These are phyloP conservation scores for Trichechus manatus DNA, from an alignment of 2,113 vertebrate genomes.

Conservation along the genomic window DNA sequence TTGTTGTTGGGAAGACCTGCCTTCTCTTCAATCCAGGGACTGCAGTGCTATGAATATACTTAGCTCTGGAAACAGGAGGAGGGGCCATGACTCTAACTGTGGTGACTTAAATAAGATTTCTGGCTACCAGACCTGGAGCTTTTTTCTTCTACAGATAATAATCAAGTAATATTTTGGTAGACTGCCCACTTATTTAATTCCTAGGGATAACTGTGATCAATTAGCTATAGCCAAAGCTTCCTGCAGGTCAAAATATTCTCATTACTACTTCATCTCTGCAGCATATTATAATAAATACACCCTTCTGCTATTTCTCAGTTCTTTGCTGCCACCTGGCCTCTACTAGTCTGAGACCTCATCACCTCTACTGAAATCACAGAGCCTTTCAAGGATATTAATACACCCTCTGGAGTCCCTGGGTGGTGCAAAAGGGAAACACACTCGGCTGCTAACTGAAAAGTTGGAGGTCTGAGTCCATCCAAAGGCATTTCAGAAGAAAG, in stretches of 20 bases:
- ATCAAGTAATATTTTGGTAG: neutral
- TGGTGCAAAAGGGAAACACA: too few relatives aligned
- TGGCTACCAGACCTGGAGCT: neutral
- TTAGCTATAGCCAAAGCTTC: neutral
- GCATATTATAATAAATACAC: neutral
- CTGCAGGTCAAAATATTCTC: neutral
- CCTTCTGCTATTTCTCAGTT: neutral
- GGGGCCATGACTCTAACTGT: neutral
- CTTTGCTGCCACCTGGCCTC: neutral
- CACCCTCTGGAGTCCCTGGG: too few relatives aligned
- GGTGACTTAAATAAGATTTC: neutral
- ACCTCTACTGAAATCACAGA: neutral
- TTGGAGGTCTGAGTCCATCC: too few relatives aligned
- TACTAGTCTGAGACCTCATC: neutral
- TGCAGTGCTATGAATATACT: neutral
- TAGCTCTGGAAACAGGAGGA: neutral
- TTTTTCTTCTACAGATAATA: neutral
- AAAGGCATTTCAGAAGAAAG: too few relatives aligned
- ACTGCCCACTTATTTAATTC: neutral
- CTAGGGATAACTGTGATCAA: neutral
- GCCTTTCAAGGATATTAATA: neutral
- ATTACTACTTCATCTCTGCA: neutral
- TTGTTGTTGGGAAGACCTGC: neutral
- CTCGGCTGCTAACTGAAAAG: too few relatives aligned
- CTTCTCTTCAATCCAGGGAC: neutral